phyloP scores from a whole-genome alignment of 2,888 invertebrate genomes.

The Gasteruption jaculator region DNA sequence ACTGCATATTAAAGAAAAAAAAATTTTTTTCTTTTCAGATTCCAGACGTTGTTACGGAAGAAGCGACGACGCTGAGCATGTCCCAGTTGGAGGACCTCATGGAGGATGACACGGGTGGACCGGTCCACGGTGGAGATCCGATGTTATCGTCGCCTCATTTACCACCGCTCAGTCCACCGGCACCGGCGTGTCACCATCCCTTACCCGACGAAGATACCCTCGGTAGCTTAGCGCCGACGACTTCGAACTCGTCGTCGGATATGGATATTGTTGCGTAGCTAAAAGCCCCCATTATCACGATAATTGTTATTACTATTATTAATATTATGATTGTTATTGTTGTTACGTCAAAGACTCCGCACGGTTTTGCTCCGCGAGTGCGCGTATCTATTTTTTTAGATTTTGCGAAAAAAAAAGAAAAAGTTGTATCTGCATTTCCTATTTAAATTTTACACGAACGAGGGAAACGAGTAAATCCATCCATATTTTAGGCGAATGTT shows the following conservation, averaged over 20 bases:
- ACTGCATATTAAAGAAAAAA: too few relatives aligned
- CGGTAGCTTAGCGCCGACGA: slow-evolving; percentile 43
- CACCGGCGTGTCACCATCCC: slow-evolving; percentile 43
- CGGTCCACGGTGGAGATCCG: slow-evolving; percentile 61
- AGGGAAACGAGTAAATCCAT: too few relatives aligned
- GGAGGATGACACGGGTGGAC: slow-evolving; percentile 63
- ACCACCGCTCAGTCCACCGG: slow-evolving; percentile 49
- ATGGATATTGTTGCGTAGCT: slow-evolving; percentile 50
- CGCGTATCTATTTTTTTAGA: too few relatives aligned
- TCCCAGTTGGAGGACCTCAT: slow-evolving; percentile 65
- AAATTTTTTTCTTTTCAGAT: slow-evolving; percentile 52
- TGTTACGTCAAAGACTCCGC: slow-evolving; percentile 3
- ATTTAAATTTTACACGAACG: too few relatives aligned
- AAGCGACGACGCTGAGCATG: slow-evolving; percentile 55
- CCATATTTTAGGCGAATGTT: too few relatives aligned
- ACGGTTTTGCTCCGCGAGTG: too few relatives aligned
- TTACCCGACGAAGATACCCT: slow-evolving; percentile 48
- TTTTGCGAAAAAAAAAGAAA: too few relatives aligned
- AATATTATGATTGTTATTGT: too few relatives aligned
- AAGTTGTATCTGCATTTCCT: too few relatives aligned
- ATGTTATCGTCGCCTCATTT: slow-evolving; percentile 60
- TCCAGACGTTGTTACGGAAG: slow-evolving; percentile 58
- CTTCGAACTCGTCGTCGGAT: slow-evolving; percentile 47
- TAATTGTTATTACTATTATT: too few relatives aligned
- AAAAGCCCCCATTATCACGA: slow-evolving; percentile 26